These are phyloP conservation scores for Gonocerus acuteangulatus DNA, from an alignment of 2,888 invertebrate species.

Conservation along the genomic window DNA sequence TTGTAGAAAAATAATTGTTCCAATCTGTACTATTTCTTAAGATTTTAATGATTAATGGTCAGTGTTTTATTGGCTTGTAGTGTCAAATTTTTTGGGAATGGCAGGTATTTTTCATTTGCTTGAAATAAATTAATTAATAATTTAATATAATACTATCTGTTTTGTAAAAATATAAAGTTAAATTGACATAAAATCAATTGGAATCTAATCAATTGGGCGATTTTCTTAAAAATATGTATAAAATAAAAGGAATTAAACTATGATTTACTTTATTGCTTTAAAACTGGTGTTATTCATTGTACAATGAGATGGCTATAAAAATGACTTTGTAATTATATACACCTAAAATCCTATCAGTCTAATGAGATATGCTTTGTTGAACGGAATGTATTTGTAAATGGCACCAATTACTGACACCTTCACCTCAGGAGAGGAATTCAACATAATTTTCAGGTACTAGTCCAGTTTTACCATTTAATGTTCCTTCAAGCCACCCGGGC, in stretches of 20 bases:
- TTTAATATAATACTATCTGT: no score
- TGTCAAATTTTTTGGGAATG: no score
- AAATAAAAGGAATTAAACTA: constrained; percentile 5
- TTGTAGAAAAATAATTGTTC: no score
- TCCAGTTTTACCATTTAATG: constrained; percentile 82
- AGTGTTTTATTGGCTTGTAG: no score
- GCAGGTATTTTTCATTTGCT: no score
- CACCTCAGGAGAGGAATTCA: constrained; percentile 65
- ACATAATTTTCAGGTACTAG: constrained; percentile 96
- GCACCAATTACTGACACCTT: constrained; percentile 23
- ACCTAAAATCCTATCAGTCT: constrained; percentile 29
- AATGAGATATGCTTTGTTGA: constrained; percentile 32
- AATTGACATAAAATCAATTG: background rate
- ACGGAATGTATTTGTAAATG: constrained; percentile 27
- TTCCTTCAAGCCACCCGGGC: constrained; percentile 96
- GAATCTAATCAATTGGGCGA: constrained; percentile 2
- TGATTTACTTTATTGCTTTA: constrained; percentile 15
- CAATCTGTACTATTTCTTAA: no score
- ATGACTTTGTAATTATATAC: constrained; percentile 24
- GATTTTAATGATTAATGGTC: no score
- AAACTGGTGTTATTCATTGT: constrained; percentile 20
- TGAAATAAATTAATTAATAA: no score
- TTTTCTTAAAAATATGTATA: constrained; percentile 11
- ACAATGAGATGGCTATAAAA: constrained; percentile 12
- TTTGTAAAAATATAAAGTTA: no score